A percentile compares a stretch with the other conserved stretches of the same genome.
Evolutionary conservation across 1,140 invertebrate species (phyloP).

Genomic region (Drosophila tristis): DNA sequence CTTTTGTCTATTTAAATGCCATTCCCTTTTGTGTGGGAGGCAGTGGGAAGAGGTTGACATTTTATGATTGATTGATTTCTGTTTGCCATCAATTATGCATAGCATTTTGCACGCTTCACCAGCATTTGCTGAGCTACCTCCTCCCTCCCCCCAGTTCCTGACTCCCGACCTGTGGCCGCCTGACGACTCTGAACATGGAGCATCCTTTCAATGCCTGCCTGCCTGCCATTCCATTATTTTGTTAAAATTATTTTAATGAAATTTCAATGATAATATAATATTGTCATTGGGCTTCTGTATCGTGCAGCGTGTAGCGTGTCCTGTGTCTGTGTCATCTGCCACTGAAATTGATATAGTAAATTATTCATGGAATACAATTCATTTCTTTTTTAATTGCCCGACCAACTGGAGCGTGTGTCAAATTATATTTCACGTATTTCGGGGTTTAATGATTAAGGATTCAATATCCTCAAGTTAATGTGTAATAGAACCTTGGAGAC

Average conservation of each 20-base stretch:
- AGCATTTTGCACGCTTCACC: slow-evolving; percentile 73
- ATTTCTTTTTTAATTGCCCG: slow-evolving; percentile 49
- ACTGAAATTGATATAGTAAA: slow-evolving; percentile 50
- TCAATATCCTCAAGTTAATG: slow-evolving; percentile 14
- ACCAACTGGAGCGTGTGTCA: slow-evolving; percentile 34
- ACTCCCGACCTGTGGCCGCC: too few species aligned
- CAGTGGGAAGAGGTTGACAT: slow-evolving; percentile 48
- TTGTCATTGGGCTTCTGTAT: slow-evolving; percentile 39
- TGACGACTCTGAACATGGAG: not conserved
- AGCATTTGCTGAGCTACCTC: slow-evolving; percentile 38
- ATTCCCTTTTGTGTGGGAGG: not conserved
- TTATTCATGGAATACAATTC: slow-evolving; percentile 54
- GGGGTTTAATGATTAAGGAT: slow-evolving; percentile 13
- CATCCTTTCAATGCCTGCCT: slow-evolving; percentile 14
- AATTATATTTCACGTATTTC: slow-evolving; percentile 28
- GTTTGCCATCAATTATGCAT: slow-evolving; percentile 79
- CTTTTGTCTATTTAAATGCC: slow-evolving; percentile 41
- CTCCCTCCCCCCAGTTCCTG: too few species aligned
- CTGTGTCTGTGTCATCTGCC: slow-evolving; percentile 11
- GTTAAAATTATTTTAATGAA: slow-evolving; percentile 79
- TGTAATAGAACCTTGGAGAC: not conserved
- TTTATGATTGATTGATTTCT: slow-evolving; percentile 80
- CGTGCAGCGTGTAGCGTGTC: not conserved
- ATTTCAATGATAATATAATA: slow-evolving; percentile 57
- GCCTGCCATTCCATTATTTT: slow-evolving; percentile 43